These are phyloP conservation scores for Oryzias dopingdopingensis DNA, from an alignment of 2,797 vertebrate species.

Conservation along the genomic window DNA sequence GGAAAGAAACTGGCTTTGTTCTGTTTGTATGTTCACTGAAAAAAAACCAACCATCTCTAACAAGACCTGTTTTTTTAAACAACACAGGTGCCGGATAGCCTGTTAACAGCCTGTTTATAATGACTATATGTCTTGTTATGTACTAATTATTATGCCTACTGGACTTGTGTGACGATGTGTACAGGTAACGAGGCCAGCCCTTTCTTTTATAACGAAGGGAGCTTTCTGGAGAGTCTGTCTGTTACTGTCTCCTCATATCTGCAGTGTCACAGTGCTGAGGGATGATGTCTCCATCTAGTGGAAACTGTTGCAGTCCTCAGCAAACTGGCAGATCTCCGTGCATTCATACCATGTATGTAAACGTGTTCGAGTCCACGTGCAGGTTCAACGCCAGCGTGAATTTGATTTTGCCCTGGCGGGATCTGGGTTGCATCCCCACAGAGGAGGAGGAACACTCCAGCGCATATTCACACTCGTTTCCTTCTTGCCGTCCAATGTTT, in stretches of 20 bases:
- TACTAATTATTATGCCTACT: conserved; percentile 58
- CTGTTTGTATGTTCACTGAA: conserved; percentile 67
- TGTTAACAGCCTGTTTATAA: conserved; percentile 74
- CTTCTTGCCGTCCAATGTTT: conserved; percentile 37
- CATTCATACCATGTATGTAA: conserved; percentile 28
- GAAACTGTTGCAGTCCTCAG: conserved; percentile 39
- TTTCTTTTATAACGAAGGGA: conserved; percentile 58
- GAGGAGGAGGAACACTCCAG: conserved; percentile 1
- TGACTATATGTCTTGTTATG: conserved; percentile 64
- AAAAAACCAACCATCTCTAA: conserved; percentile 54
- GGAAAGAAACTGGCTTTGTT: conserved; percentile 49
- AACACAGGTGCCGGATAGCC: conserved; percentile 77
- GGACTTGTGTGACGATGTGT: conserved; percentile 67
- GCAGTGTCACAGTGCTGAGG: conserved; percentile 25
- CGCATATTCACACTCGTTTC: not conserved
- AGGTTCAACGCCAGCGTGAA: conserved; percentile 41
- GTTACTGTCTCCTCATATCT: conserved; percentile 49
- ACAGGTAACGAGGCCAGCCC: conserved; percentile 62
- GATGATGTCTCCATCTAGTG: conserved; percentile 69
- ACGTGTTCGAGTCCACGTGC: conserved; percentile 35
- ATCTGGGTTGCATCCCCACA: conserved; percentile 19
- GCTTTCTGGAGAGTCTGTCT: conserved; percentile 70
- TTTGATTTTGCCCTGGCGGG: conserved; percentile 33
- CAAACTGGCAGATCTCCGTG: conserved; percentile 15
- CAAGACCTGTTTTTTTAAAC: conserved; percentile 50